Evolutionary conservation across 2,888 invertebrate species (phyloP), one percentile per base, ranked within the genome.

Genomic region (Agonopterix subpropinquella): DNA sequence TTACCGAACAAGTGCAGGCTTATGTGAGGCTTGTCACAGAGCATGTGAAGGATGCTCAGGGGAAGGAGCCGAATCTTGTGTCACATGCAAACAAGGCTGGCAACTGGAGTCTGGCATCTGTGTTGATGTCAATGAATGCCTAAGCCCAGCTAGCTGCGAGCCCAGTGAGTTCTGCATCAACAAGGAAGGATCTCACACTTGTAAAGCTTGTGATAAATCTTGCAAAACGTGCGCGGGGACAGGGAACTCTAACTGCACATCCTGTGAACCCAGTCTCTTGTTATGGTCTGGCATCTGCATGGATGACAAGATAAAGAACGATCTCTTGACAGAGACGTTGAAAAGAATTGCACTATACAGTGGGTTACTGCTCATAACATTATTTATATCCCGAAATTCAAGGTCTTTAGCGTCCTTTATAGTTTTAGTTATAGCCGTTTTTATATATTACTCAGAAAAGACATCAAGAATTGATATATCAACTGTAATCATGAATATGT

Each of bases 101-200:
- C 70, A 89, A 41, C 86, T 91, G 76, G 86, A 92, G 51, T 84
- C 91, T 1, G 92, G 92, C 53, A 93, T 92, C 0, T 98, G 98
- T 76, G 68, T 90, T 49, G 98, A 98, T 78, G 76, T 96, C 9
- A 91, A 98, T 81, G 98, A 98, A 82, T 98, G 98, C 73, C 67
- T 90, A 0, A 69, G 80, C 13, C 70, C 78, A 42, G 73, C 77
- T 35, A 72, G 81, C 10, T 93, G 92, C 67, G 81, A 88, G 10
- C 70, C 79, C 4, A 91, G 93, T 72, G 91, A 96, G 69, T 97
- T 95, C 74, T 98, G 98, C 81, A 90, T 95, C 0, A 98, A 98
- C 72, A 93, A 89, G 51, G 95, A 95, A 62, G 98, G 98, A 9
- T 93, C 94, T 1, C 94, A 91, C 72, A 80, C 83, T 18, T 98